phyloP scores from a whole-genome alignment of 1,140 invertebrate genomes.

The Hylyphantes graminicola region DNA sequence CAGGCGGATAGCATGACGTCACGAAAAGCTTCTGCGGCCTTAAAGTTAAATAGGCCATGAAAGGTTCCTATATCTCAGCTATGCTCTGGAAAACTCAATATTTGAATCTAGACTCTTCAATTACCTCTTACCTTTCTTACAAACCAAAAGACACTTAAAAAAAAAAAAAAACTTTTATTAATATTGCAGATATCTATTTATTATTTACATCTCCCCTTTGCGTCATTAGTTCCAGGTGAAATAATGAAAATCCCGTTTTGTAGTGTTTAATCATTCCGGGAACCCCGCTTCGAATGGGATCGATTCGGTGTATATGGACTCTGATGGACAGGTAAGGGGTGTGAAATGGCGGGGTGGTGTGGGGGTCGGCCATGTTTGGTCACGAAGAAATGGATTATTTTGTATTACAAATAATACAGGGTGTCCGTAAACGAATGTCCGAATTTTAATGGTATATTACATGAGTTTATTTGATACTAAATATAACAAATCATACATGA shows the following conservation, averaged over 20 bases:
- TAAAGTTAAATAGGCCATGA: no score
- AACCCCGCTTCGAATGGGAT: neutral
- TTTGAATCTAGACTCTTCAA: neutral
- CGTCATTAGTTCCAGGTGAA: slow-evolving; percentile 50
- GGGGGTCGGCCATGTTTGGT: neutral
- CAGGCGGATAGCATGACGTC: no score
- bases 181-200: slow-evolving; percentile 25
- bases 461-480: no score
- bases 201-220: slow-evolving; percentile 36
- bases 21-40: no score
- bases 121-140: neutral
- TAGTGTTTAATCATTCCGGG: slow-evolving; percentile 48
- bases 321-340: neutral
- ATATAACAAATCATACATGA: no score
- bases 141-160: slow-evolving; percentile 29
- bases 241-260: slow-evolving; percentile 52
- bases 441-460: no score
- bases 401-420: no score
- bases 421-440: no score
- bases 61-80: no score
- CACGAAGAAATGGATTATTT: neutral
- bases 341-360: neutral
- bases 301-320: neutral
- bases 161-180: slow-evolving; percentile 25
- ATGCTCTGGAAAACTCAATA: no score